Conservation (phyloP, 2,113 vertebrate species). For the Riparia riparia region DNA sequence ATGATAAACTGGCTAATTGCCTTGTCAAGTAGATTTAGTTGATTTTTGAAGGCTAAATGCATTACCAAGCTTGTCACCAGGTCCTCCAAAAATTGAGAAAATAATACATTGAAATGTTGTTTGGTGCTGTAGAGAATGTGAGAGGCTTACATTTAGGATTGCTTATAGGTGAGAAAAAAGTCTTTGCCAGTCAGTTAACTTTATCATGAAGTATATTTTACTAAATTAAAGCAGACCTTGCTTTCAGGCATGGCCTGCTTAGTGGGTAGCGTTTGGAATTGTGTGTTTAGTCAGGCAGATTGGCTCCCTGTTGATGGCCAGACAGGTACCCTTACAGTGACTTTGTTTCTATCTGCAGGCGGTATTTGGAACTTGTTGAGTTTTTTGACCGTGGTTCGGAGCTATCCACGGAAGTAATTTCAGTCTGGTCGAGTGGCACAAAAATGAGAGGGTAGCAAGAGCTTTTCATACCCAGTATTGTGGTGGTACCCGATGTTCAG, state of each 20-base stretch:
- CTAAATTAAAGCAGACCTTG: not conserved
- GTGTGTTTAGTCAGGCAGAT: not conserved
- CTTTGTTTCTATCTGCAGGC: not conserved
- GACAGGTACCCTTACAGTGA: not conserved
- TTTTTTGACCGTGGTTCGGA: not conserved
- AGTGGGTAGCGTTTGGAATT: not conserved
- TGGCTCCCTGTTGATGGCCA: not conserved
- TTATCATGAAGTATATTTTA: not conserved
- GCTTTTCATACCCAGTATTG: not conserved
- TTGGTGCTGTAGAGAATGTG: not conserved
- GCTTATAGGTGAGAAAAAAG: not conserved
- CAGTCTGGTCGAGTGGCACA: not conserved
- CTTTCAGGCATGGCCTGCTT: not conserved
- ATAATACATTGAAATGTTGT: not conserved
- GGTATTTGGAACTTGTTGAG: not conserved
- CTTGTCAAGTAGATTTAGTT: not conserved
- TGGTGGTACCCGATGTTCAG: slow-evolving; percentile 9
- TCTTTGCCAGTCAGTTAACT: not conserved
- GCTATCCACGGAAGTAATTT: not conserved
- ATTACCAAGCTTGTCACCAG: not conserved
- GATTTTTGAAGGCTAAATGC: slow-evolving; percentile 15
- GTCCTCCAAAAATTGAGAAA: not conserved
- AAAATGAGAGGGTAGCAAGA: not conserved
- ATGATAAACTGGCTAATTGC: slow-evolving; percentile 28
- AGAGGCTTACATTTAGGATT: not conserved